Conservation (phyloP, 2,888 invertebrate genomes). For the Lissocephala sabroskyi region DNA sequence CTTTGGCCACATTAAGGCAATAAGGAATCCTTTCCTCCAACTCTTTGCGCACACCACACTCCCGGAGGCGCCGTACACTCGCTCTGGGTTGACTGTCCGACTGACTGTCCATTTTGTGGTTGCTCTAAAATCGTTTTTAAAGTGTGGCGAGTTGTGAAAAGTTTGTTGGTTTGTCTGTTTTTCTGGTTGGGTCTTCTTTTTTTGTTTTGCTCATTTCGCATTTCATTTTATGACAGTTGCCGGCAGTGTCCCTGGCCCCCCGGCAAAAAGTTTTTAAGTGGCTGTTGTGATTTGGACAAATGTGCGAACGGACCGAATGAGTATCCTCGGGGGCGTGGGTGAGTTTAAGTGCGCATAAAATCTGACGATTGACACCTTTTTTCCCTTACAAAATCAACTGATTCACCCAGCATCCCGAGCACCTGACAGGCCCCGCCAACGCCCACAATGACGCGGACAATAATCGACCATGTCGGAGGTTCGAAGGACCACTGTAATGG, state of each 20-base stretch:
- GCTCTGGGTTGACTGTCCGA: not conserved
- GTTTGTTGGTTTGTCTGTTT: constrained; percentile 4
- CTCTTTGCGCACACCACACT: too few species aligned
- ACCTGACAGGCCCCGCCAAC: too few species aligned
- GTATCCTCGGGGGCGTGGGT: not conserved
- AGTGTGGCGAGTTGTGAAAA: constrained; percentile 26
- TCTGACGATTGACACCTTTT: constrained; percentile 38
- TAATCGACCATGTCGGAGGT: constrained; percentile 27
- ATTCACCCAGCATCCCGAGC: too few species aligned
- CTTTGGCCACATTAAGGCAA: constrained; percentile 38
- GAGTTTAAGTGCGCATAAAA: constrained; percentile 26
- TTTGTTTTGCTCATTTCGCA: constrained; percentile 18
- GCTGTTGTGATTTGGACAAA: constrained; percentile 28
- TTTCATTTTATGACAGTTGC: constrained; percentile 40
- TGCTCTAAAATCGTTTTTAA: constrained; percentile 39
- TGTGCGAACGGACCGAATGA: not conserved
- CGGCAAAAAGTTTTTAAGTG: constrained; percentile 20
- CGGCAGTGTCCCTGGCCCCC: constrained; percentile 3
- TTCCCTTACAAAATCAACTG: too few species aligned
- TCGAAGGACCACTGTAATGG: constrained; percentile 26
- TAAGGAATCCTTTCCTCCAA: not conserved
- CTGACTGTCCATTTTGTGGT: constrained; percentile 40
- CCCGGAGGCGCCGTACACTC: too few species aligned
- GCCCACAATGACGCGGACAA: constrained; percentile 20
- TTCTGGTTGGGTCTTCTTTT: not conserved